Evolutionary conservation across 1,140 invertebrate species (phyloP).

Genomic region (Calosoma granatense): DNA sequence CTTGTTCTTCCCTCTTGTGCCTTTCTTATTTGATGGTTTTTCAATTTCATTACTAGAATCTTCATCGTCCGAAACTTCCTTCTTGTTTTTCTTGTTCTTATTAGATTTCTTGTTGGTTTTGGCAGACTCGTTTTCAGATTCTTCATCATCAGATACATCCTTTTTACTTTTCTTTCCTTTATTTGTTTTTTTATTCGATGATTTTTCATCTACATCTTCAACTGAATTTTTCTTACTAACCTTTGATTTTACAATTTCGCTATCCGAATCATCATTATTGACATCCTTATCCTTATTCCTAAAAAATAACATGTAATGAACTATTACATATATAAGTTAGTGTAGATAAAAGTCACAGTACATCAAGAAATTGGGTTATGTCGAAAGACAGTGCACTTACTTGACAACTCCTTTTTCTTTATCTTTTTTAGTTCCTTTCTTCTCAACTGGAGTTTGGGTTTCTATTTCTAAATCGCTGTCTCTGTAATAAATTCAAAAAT

Average conservation of each 20-base stretch:
- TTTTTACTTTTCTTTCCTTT: conserved; percentile 24
- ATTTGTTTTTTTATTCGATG: conserved; percentile 22
- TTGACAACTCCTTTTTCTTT: conserved; percentile 17
- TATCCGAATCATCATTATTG: not conserved
- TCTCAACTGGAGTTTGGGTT: conserved; percentile 25
- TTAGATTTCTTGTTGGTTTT: too few species aligned
- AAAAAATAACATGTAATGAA: not conserved
- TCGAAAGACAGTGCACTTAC: conserved; percentile 15
- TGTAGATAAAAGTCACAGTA: not conserved
- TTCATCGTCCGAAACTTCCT: too few species aligned
- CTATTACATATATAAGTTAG: not conserved
- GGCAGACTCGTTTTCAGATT: too few species aligned
- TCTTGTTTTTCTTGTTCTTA: conserved; percentile 19
- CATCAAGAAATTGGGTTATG: conserved; percentile 3
- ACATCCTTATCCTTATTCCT: not conserved
- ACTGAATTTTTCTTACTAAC: conserved; percentile 6
- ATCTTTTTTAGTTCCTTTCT: conserved; percentile 23
- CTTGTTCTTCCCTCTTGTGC: conserved; percentile 30
- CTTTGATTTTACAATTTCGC: not conserved
- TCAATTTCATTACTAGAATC: conserved; percentile 18
- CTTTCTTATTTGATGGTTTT: conserved; percentile 23
- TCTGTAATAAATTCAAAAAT: conserved; percentile 27
- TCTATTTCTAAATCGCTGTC: conserved; percentile 26
- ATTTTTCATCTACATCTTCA: conserved; percentile 16
- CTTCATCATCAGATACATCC: conserved; percentile 28